Evolutionary conservation across 1,140 invertebrate species (phyloP).

Genomic region (Habropoda laboriosa): DNA sequence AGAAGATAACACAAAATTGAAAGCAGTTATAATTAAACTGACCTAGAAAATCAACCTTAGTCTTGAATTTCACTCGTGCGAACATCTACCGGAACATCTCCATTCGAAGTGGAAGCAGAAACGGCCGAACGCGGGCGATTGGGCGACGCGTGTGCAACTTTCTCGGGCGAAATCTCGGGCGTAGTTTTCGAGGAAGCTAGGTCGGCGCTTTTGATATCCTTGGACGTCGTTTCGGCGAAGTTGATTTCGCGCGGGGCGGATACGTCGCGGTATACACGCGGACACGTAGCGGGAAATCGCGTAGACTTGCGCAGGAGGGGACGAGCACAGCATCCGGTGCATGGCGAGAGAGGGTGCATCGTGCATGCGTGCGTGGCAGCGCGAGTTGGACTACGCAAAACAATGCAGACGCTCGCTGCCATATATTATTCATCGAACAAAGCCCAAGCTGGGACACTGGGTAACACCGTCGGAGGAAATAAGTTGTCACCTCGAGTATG

Average conservation of each 20-base stretch:
- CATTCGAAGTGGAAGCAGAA: too few species aligned
- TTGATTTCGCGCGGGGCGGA: slow-evolving; percentile 59
- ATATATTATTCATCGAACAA: slow-evolving; percentile 75
- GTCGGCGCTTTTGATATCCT: slow-evolving; percentile 60
- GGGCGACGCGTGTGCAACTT: not conserved
- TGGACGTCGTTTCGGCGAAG: slow-evolving; percentile 47
- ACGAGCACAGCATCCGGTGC: slow-evolving; percentile 72
- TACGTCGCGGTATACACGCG: slow-evolving; percentile 56
- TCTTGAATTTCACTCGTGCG: too few species aligned
- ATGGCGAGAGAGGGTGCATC: slow-evolving; percentile 46
- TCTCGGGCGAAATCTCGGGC: slow-evolving; percentile 37
- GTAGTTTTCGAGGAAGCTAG: slow-evolving; percentile 42
- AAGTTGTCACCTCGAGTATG: slow-evolving; percentile 63
- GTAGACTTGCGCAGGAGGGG: slow-evolving; percentile 63
- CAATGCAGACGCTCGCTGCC: slow-evolving; percentile 71
- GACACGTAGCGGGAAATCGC: slow-evolving; percentile 73
- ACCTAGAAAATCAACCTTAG: too few species aligned
- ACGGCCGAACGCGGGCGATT: not conserved
- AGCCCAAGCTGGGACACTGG: slow-evolving; percentile 48
- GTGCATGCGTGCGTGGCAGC: slow-evolving; percentile 24
- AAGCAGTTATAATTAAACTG: too few species aligned
- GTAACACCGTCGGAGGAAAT: slow-evolving; percentile 63
- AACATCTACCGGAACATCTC: too few species aligned
- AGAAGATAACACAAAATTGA: too few species aligned
- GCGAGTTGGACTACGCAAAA: slow-evolving; percentile 62